Percentiles rank a stretch among this genome's conserved stretches.
Conservation (phyloP, 1,140 invertebrate species). For the Sarcophaga peregrina region DNA sequence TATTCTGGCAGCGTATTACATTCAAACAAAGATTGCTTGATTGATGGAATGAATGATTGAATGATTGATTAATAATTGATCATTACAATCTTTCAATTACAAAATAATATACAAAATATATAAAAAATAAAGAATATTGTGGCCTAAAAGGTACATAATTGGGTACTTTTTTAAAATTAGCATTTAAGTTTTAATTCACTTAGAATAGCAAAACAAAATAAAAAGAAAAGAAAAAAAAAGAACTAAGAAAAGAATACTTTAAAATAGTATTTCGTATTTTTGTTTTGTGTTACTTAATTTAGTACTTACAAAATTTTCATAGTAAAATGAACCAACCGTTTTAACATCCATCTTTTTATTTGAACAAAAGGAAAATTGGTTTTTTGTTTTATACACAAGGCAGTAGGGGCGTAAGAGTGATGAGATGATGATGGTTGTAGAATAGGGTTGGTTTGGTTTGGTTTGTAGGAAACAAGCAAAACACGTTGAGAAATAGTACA, state of each 20-base stretch:
- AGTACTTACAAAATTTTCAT: slow-evolving; percentile 92
- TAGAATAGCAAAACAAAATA: too few relatives aligned
- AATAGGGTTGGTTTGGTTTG: neutral
- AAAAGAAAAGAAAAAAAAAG: too few relatives aligned
- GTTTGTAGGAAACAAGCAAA: neutral
- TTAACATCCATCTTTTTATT: slow-evolving; percentile 89
- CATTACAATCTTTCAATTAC: too few relatives aligned
- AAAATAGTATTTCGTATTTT: neutral
- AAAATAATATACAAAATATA: too few relatives aligned
- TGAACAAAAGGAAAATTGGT: neutral
- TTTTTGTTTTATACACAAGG: slow-evolving; percentile 25
- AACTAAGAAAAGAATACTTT: slow-evolving; percentile 7
- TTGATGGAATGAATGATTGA: too few relatives aligned
- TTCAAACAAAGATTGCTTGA: too few relatives aligned
- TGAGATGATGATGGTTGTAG: neutral
- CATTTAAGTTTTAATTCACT: too few relatives aligned
- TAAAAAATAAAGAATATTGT: too few relatives aligned
- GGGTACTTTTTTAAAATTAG: too few relatives aligned
- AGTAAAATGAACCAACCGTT: slow-evolving; percentile 92
- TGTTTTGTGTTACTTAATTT: slow-evolving; percentile 25
- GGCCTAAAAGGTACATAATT: too few relatives aligned
- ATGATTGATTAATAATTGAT: too few relatives aligned
- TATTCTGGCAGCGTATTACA: too few relatives aligned
- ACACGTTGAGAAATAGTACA: neutral
- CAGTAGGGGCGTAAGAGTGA: neutral